Percentiles rank a stretch among this genome's conserved stretches.
phyloP scores from a whole-genome alignment of 2,113 vertebrate genomes.

The Clinocottus analis region DNA sequence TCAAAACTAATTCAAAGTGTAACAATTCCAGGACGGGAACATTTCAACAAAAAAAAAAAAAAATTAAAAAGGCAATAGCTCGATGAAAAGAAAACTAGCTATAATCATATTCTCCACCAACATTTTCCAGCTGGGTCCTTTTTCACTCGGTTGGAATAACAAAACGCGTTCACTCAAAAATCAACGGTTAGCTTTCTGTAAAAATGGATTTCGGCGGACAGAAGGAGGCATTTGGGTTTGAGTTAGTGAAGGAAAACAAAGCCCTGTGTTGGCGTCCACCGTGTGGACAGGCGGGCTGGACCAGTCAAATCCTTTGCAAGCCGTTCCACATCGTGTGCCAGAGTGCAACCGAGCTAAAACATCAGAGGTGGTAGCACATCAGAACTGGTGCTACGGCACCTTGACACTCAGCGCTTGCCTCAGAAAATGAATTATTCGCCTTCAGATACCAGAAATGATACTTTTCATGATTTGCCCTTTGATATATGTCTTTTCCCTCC shows the following conservation, averaged over 20 bases:
- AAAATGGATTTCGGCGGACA: constrained; percentile 36
- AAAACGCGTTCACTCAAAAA: constrained; percentile 8
- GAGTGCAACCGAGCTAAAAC: not conserved
- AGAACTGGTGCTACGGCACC: not conserved
- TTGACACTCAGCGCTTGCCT: constrained; percentile 6
- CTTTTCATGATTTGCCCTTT: not conserved
- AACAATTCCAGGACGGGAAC: not conserved
- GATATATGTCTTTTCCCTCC: not conserved
- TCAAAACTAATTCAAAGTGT: not conserved
- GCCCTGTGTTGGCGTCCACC: constrained; percentile 4
- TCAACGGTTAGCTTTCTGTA: constrained; percentile 15
- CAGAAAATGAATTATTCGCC: not conserved
- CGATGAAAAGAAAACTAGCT: not conserved
- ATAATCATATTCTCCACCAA: not conserved
- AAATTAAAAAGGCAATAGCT: not conserved
- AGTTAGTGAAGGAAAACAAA: constrained; percentile 44
- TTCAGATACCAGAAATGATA: constrained; percentile 2
- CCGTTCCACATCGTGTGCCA: not conserved
- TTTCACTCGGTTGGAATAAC: too few relatives aligned
- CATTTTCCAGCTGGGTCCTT: not conserved
- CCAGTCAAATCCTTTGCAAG: constrained; percentile 27
- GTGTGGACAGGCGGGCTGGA: constrained; percentile 13
- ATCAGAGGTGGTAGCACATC: not conserved
- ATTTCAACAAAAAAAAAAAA: not conserved
- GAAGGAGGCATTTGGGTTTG: constrained; percentile 20